A percentile compares a stretch with the other conserved stretches of the same genome.
Evolutionary conservation across 1,140 invertebrate species (phyloP).

Genomic region (Hypothenemus hampei): DNA sequence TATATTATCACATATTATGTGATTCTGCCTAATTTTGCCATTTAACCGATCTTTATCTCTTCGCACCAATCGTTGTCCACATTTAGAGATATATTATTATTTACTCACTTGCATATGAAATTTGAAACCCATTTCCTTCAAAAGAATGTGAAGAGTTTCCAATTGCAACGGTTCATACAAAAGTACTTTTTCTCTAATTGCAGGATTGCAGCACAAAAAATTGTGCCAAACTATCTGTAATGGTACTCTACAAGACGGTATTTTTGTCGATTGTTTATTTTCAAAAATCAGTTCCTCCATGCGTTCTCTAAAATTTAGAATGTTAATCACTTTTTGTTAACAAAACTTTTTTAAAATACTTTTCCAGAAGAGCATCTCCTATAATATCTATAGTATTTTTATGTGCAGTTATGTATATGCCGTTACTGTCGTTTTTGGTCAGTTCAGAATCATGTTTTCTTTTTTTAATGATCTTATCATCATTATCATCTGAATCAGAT

Average conservation of each 20-base stretch:
- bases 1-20: too few species aligned
- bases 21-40: too few species aligned
- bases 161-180: slow-evolving; percentile 54
- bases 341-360: slow-evolving; percentile 9
- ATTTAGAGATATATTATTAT: too few species aligned
- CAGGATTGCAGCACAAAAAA: slow-evolving; percentile 47
- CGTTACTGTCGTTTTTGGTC: too few species aligned
- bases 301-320: slow-evolving; percentile 45
- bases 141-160: slow-evolving; percentile 49
- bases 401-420: too few species aligned
- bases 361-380: slow-evolving; percentile 19
- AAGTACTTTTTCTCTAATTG: slow-evolving; percentile 49
- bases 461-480: slow-evolving; percentile 18
- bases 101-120: slow-evolving; percentile 53
- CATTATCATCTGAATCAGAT: slow-evolving; percentile 9
- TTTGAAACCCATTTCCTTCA: slow-evolving; percentile 49
- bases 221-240: slow-evolving; percentile 56
- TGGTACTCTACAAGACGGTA: slow-evolving; percentile 47
- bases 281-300: slow-evolving; percentile 42
- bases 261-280: slow-evolving; percentile 36
- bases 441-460: slow-evolving; percentile 17
- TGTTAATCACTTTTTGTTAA: not conserved
- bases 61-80: too few species aligned
- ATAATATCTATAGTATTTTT: slow-evolving; percentile 21
- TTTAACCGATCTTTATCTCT: too few species aligned